Percentiles rank a stretch among this genome's conserved stretches.
These are phyloP conservation scores for Corapipo altera DNA, from an alignment of 2,113 vertebrate species.

Conservation along the genomic window DNA sequence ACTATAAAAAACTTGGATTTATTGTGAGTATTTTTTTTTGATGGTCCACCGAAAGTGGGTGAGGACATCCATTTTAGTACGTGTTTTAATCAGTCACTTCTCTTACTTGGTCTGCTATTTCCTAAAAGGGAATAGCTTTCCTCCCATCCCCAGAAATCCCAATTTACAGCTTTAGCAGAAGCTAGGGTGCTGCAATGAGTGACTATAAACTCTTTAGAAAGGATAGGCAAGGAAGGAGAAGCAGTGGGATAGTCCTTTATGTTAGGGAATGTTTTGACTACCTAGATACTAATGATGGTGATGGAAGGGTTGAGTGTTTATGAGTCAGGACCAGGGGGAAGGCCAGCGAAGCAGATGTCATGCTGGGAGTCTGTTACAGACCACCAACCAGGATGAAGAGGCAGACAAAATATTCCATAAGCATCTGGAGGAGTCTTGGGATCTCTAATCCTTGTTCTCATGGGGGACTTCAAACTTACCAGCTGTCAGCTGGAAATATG, in stretches of 20 bases:
- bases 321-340: not conserved
- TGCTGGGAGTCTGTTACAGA: not conserved
- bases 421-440: not conserved
- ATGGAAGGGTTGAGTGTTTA: not conserved
- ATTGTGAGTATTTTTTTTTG: conserved; percentile 84
- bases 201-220: not conserved
- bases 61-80: not conserved
- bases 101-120: not conserved
- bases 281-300: not conserved
- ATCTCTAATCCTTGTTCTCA: not conserved
- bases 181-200: not conserved
- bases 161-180: not conserved
- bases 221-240: not conserved
- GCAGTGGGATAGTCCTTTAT: not conserved
- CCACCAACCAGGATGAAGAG: not conserved
- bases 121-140: not conserved
- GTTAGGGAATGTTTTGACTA: not conserved
- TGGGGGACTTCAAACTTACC: not conserved
- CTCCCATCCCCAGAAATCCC: not conserved
- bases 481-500: not conserved
- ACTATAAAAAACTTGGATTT: conserved; percentile 98
- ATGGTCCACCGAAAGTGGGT: not conserved
- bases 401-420: not conserved
- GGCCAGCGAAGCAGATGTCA: not conserved
- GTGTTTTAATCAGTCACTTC: not conserved